Evolutionary conservation across 2,888 invertebrate species (phyloP).

Genomic region (Shargacucullia verbasci): DNA sequence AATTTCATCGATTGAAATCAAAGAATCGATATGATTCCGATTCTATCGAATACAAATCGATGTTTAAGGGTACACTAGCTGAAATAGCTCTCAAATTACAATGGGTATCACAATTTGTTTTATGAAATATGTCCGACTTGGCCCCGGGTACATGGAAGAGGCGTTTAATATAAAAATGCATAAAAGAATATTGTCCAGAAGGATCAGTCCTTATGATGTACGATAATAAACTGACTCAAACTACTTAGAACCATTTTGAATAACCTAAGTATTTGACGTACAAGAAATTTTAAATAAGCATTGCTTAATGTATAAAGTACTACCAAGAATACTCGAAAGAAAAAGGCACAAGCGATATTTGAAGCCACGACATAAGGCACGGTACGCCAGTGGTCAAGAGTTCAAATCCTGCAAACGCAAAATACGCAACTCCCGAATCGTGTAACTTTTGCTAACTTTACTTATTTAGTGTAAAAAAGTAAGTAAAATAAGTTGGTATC

Average conservation of each 20-base stretch:
- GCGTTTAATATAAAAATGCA: constrained; percentile 65
- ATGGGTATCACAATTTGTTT: constrained; percentile 74
- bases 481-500: constrained; percentile 28
- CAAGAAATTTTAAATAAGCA: too few relatives aligned
- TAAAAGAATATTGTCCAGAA: constrained; percentile 22
- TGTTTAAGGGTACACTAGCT: constrained; percentile 48
- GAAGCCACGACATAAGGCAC: too few relatives aligned
- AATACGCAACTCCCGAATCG: too few relatives aligned
- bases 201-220: background rate
- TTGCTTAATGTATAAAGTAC: too few relatives aligned
- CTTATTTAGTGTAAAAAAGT: background rate
- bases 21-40: constrained; percentile 45
- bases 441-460: too few relatives aligned
- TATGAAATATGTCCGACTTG: constrained; percentile 71
- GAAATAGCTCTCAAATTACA: constrained; percentile 75
- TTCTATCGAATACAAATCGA: constrained; percentile 50
- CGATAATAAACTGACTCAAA: background rate
- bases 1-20: constrained; percentile 48
- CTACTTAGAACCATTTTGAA: too few relatives aligned
- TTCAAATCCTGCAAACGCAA: too few relatives aligned
- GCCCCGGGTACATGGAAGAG: constrained; percentile 70
- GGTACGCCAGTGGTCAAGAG: too few relatives aligned
- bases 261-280: too few relatives aligned
- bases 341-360: too few relatives aligned
- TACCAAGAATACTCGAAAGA: too few relatives aligned